Base-by-base conservation (phyloP, 2,113 vertebrate genomes). In the Myiagra hebetior region DNA sequence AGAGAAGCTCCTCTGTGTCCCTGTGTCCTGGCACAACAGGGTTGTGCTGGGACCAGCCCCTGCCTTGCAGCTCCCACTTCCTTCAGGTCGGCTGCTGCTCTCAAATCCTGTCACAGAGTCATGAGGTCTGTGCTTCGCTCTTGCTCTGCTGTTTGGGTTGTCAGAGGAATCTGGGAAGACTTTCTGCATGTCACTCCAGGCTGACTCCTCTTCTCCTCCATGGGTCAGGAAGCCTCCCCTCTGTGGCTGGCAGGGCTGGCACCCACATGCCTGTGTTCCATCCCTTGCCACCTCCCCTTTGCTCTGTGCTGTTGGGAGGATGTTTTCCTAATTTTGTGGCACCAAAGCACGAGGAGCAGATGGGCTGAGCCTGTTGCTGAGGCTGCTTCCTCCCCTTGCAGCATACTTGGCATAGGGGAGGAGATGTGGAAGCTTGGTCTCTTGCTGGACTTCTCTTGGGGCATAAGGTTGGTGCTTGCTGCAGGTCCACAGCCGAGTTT, bases 201-300 rank as follows among this genome's bases (percentile, higher is more conserved):
- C 65, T 50, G 46, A 42, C 8, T 67, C 24, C 6, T 60, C 49
- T 86, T 64, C 62, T 46, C 49, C 47, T 27, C 31, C 3, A 2
- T 28, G 39, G 50, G 49, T 72, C 59, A 39, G 75, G 56, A 62
- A 83, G 49, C 15, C 57, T 84, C 5, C 12, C 7, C 39, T 76
- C 64, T 62, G n/a, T 2, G 1, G 12, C 24, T 49, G 16, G n/a
- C 2, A 2, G 42, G 35, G n/a, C 52, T 82, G 75, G 35, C 63
- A 55, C 47, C 31, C 33, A 16, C 0, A 2, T 47, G 64, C 20
- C 46, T 68, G 7, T 33, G 22, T 76, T 63, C 0, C 3, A 28
- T 33, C 35, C 44, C 22, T 59, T 0, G 0, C 26, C 28, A 5
- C 49, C 13, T 52, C 22, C 24, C 3, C 33, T 73, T 52, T 77